Evolutionary conservation across 2,113 vertebrate species (phyloP).

Genomic region (Pollachius pollachius): DNA sequence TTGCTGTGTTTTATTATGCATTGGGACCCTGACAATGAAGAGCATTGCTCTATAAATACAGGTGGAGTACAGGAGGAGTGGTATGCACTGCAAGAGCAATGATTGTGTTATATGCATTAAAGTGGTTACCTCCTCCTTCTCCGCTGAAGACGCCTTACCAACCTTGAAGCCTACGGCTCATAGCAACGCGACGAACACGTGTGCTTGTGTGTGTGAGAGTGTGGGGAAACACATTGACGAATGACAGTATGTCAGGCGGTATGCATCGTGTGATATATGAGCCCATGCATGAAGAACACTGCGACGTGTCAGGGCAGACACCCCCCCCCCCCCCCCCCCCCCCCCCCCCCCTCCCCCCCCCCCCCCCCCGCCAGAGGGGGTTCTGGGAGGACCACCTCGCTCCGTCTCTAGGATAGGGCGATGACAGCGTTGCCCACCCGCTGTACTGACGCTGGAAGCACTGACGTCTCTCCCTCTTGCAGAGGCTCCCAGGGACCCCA

Average conservation of each 20-base stretch:
- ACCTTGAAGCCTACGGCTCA: no score
- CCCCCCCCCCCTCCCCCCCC: no score
- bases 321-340: no score
- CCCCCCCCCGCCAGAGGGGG: neutral
- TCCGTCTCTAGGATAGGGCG: conserved; percentile 13
- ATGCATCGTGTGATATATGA: neutral
- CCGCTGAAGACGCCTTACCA: no score
- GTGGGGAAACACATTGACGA: neutral
- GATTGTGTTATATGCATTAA: no score
- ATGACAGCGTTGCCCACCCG: conserved; percentile 30
- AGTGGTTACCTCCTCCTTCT: no score
- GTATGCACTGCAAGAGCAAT: conserved; percentile 36
- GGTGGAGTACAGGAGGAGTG: conserved; percentile 19
- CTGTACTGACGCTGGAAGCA: conserved; percentile 43
- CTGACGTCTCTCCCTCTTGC: conserved; percentile 55
- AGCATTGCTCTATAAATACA: conserved; percentile 71
- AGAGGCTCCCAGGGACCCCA: conserved; percentile 51
- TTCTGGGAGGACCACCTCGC: neutral
- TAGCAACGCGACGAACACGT: no score
- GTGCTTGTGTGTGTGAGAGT: neutral
- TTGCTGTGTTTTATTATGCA: conserved; percentile 71
- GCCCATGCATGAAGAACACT: neutral
- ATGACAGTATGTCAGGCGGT: neutral
- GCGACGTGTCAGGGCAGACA: no score
- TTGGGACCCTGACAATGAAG: conserved; percentile 53